phyloP scores from a whole-genome alignment of 2,888 invertebrate species.

The Epinotia nisella region DNA sequence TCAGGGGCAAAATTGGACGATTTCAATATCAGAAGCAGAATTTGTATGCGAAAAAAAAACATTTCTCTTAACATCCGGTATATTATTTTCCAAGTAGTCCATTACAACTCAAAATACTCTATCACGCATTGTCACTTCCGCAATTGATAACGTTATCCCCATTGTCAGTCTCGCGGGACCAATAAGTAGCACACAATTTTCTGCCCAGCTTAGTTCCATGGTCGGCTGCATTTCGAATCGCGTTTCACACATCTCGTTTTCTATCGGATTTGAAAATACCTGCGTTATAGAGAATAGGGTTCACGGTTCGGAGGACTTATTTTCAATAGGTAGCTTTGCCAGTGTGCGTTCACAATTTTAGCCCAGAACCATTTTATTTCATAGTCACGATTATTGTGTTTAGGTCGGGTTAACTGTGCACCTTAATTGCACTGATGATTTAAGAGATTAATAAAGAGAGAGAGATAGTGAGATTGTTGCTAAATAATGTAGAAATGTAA shows the following conservation, averaged over 20 bases:
- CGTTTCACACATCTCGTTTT: slow-evolving; percentile 37
- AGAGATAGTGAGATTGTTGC: too few relatives aligned
- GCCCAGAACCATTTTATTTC: neutral
- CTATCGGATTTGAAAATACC: slow-evolving; percentile 34
- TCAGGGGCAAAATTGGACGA: too few relatives aligned
- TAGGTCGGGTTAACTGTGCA: neutral
- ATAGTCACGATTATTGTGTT: neutral
- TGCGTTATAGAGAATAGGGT: slow-evolving; percentile 12
- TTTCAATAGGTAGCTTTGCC: slow-evolving; percentile 2
- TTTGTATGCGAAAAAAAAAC: too few relatives aligned
- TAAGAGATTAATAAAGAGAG: too few relatives aligned
- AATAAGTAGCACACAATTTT: slow-evolving; percentile 44
- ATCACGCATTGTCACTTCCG: slow-evolving; percentile 25
- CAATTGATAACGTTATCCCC: slow-evolving; percentile 27
- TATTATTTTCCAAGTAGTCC: slow-evolving; percentile 10
- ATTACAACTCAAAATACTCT: slow-evolving; percentile 18
- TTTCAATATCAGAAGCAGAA: too few relatives aligned
- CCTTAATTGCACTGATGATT: too few relatives aligned
- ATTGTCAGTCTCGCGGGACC: slow-evolving; percentile 31
- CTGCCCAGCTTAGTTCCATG: slow-evolving; percentile 42
- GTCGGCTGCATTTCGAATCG: slow-evolving; percentile 36
- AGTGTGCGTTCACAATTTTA: neutral
- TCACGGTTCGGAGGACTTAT: slow-evolving; percentile 6
- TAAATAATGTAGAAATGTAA: too few relatives aligned
- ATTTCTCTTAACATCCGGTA: too few relatives aligned